Percentiles rank a stretch among this genome's conserved stretches.
These are phyloP conservation scores for Drosophila cognata DNA, from an alignment of 2,888 invertebrate genomes.

Conservation along the genomic window DNA sequence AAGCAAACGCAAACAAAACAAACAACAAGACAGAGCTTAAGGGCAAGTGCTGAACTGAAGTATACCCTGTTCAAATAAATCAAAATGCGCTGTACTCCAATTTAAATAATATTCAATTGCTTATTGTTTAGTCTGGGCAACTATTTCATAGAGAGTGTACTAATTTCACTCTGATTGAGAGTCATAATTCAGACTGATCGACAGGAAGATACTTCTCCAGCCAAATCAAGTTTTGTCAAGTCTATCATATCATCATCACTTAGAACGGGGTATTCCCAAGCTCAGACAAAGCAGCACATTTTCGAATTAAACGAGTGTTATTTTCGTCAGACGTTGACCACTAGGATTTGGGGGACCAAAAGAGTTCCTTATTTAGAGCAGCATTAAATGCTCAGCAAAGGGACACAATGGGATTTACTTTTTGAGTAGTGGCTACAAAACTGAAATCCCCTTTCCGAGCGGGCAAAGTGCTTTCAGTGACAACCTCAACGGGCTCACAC, in stretches of 20 bases:
- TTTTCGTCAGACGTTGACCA: conserved; percentile 51
- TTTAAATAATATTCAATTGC: neutral
- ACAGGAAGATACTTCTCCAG: accelerated
- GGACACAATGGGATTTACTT: conserved; percentile 60
- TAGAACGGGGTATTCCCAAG: conserved; percentile 19
- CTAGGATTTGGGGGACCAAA: conserved; percentile 45
- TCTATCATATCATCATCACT: neutral
- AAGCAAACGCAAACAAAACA: conserved; percentile 36
- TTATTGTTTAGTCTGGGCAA: neutral
- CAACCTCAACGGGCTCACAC: conserved; percentile 54
- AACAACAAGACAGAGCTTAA: neutral
- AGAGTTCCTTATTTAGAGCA: conserved; percentile 67
- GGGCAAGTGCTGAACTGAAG: neutral
- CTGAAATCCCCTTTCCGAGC: conserved; percentile 32
- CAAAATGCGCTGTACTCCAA: accelerated
- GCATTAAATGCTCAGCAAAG: conserved; percentile 72
- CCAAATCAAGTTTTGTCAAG: neutral
- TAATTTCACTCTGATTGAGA: too few species aligned
- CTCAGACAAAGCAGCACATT: conserved; percentile 9
- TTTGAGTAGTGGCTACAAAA: conserved; percentile 1
- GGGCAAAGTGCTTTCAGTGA: conserved; percentile 8
- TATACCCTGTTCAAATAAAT: conserved; percentile 20
- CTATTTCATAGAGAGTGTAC: too few species aligned
- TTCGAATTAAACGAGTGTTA: conserved; percentile 35
- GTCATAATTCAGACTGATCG: too few species aligned